phyloP scores from a whole-genome alignment of 2,113 vertebrate species.

The Bubo bubo region DNA sequence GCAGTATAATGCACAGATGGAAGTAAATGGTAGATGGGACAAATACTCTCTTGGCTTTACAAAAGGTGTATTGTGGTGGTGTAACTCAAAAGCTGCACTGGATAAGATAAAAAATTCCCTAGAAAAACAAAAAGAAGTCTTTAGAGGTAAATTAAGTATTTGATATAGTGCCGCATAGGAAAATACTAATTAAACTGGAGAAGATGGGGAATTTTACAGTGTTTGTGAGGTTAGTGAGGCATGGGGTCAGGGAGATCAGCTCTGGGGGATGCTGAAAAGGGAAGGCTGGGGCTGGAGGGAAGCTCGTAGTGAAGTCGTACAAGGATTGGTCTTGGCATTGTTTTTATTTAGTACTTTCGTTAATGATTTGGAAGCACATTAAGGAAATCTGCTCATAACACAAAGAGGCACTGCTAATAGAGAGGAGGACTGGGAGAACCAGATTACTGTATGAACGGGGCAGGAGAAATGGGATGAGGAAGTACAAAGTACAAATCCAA shows the following conservation, averaged over 20 bases:
- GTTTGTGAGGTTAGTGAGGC: background rate
- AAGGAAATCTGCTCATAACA: background rate
- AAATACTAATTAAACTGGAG: background rate
- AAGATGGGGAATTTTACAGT: background rate
- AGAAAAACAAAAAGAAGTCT: background rate
- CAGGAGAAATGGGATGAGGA: background rate
- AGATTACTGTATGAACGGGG: background rate
- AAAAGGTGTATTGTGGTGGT: background rate
- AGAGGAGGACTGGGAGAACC: background rate
- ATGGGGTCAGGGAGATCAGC: background rate
- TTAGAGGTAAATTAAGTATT: background rate
- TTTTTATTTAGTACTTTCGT: background rate
- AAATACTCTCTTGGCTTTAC: background rate
- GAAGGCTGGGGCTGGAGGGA: background rate
- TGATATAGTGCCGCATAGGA: background rate
- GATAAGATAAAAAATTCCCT: background rate
- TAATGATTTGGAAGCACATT: background rate
- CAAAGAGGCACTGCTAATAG: background rate
- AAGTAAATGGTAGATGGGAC: background rate
- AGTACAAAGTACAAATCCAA: background rate
- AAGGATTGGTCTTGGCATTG: background rate
- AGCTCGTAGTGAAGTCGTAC: rapidly evolving
- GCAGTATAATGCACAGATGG: background rate
- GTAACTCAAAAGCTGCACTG: background rate
- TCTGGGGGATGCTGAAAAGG: background rate